phyloP scores from a whole-genome alignment of 2,797 vertebrate species.

The Myiothlypis chrysogaster region DNA sequence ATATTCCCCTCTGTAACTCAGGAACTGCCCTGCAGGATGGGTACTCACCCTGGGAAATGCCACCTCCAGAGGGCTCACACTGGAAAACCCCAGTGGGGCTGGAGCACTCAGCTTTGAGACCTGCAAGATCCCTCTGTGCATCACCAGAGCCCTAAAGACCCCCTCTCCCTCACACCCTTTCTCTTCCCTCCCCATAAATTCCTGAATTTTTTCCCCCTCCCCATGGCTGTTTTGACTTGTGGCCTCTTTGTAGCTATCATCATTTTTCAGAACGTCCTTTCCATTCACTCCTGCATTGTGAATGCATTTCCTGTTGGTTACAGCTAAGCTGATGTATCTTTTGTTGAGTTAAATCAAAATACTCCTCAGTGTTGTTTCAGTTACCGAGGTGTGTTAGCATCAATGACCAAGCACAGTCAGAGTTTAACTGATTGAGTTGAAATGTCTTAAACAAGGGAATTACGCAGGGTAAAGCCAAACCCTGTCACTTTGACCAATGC shows the following conservation, averaged over 20 bases:
- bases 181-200: neutral
- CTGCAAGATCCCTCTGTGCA: neutral
- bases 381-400: conserved; percentile 12
- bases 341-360: conserved; percentile 49
- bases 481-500: conserved; percentile 29
- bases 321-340: neutral
- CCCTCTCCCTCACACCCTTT: neutral
- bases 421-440: conserved; percentile 67
- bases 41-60: neutral
- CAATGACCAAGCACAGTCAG: conserved; percentile 29
- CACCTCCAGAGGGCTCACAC: neutral
- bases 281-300: neutral
- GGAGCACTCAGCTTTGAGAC: neutral
- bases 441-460: conserved; percentile 64
- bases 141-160: neutral
- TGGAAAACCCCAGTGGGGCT: neutral
- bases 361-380: conserved; percentile 29
- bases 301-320: conserved; percentile 18
- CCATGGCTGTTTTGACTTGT: neutral
- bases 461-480: conserved; percentile 43
- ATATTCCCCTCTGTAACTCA: neutral
- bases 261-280: neutral
- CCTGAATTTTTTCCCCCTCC: neutral
- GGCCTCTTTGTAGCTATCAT: neutral
- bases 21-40: neutral